Base-by-base conservation (phyloP, 2,888 invertebrate species). In the Glyphotaelius pellucidus region DNA sequence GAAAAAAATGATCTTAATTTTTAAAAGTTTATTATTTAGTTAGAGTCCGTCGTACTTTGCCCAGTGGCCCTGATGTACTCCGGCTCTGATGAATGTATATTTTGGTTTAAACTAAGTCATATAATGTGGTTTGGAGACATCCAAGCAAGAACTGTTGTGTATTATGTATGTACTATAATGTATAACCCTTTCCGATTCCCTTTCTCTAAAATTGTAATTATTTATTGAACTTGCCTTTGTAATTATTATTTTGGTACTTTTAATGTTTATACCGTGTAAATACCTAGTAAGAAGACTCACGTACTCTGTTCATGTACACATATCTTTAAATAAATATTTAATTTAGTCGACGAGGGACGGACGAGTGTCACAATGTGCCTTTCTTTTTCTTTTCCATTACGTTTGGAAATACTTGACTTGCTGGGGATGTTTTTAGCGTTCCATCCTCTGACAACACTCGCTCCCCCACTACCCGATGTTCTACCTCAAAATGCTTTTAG, bases 251-350 rank as follows among this genome's bases (percentile, higher is more conserved):
- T 88, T 67, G 88, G 83, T 90, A 90, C 81, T 90, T 83, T 90
- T 47, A 83, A 90, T 89, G 80, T 89, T 89, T 80, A 79, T 89
- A 89, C 52, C 90, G 80, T 93, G 92, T 93, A 93, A 90, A 93
- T 92, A 92, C 67, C 67, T 25, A 67, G 32, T 86, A 90, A 93
- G 91, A 86, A 91, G 91, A 90, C 92, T 91, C 93, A 90, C 86
- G 89, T 93, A 91, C 92, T 90, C 89, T 92, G 91, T 92, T 92
- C 90, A 90, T 90, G 90, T 91, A 92, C 93, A 93, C 92, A 93
- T 93, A 93, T 93, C 92, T 93, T 91, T 92, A 91, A 92, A 92
- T 89, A 30, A 93, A 93, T 92, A 92, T 91, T 92, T 92, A 92
- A 93, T 93, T 91, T 93, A 93, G 93, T 91, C 79, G 38, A 91